Percentiles rank a stretch among this genome's conserved stretches.
These are phyloP conservation scores for Amphiprion clarkii DNA, from an alignment of 2,797 vertebrate species.

Conservation along the genomic window DNA sequence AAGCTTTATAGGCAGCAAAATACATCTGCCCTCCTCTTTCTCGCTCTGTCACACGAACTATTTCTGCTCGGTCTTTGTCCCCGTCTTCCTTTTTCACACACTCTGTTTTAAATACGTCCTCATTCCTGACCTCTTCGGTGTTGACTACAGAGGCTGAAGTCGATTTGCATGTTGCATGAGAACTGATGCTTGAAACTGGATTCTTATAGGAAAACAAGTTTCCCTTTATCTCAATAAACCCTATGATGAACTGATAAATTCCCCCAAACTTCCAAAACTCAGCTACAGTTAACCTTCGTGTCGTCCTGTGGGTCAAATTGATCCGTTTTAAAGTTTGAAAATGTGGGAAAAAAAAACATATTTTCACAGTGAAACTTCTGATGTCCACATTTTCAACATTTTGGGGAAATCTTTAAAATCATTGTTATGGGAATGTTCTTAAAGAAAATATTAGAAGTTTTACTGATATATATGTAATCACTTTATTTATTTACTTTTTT, in stretches of 20 bases:
- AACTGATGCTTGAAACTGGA: background rate
- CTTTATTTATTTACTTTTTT: no score
- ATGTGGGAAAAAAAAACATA: no score
- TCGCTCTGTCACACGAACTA: slow-evolving; percentile 31
- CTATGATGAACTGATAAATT: background rate
- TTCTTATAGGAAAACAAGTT: background rate
- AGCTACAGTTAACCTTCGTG: no score
- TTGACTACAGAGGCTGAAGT: background rate
- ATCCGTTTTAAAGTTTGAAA: no score
- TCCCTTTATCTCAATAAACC: background rate
- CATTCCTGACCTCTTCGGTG: background rate
- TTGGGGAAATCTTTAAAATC: no score
- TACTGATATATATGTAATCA: no score
- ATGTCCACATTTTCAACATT: no score
- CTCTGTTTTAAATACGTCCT: slow-evolving; percentile 21
- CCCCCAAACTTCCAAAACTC: no score
- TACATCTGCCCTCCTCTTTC: slow-evolving; percentile 39
- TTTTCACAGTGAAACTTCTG: no score
- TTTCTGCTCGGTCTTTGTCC: slow-evolving; percentile 39
- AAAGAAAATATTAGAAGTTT: no score
- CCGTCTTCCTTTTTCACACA: slow-evolving; percentile 39
- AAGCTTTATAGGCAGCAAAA: slow-evolving; percentile 59
- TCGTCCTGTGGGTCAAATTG: no score
- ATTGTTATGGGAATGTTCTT: no score
- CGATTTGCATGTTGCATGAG: background rate